phyloP scores from a whole-genome alignment of 2,797 vertebrate genomes.

The Lagocephalus sceleratus region DNA sequence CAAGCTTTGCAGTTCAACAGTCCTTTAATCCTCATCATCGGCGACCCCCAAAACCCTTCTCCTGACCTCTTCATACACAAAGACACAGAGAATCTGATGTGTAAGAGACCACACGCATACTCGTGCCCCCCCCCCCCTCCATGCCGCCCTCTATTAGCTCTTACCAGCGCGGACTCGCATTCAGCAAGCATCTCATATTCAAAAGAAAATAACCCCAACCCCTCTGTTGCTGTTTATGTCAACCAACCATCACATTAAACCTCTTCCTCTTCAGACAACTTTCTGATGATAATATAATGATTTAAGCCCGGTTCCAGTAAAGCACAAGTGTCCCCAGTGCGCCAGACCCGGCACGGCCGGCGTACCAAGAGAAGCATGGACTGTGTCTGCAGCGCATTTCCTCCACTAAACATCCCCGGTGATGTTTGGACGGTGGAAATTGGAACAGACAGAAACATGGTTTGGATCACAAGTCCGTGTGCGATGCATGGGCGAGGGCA shows the following conservation, averaged over 20 bases:
- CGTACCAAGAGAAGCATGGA: constrained; percentile 27
- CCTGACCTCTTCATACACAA: constrained; percentile 42
- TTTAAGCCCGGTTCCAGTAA: constrained; percentile 21
- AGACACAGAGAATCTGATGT: constrained; percentile 40
- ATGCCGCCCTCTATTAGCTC: constrained; percentile 43
- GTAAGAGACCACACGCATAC: constrained; percentile 60
- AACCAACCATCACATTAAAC: constrained; percentile 55
- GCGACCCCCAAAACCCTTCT: constrained; percentile 62
- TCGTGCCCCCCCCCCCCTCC: constrained; percentile 27
- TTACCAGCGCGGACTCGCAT: constrained; percentile 43
- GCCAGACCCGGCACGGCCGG: constrained; percentile 21
- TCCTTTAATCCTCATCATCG: constrained; percentile 74
- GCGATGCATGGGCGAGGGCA: constrained; percentile 17
- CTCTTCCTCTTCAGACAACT: constrained; percentile 22
- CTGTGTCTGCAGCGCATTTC: constrained; percentile 44
- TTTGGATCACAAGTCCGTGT: constrained; percentile 37
- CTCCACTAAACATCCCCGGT: constrained; percentile 34
- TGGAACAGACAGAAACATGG: constrained; percentile 48
- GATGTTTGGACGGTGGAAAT: constrained; percentile 45
- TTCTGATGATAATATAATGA: constrained; percentile 45
- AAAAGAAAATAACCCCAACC: constrained; percentile 40
- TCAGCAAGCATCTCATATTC: constrained; percentile 37
- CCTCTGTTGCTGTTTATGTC: constrained; percentile 52
- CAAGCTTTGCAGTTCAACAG: constrained; percentile 53
- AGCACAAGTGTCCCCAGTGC: constrained; percentile 34